phyloP scores from a whole-genome alignment of 2,797 vertebrate species.

The Dipus sagitta region DNA sequence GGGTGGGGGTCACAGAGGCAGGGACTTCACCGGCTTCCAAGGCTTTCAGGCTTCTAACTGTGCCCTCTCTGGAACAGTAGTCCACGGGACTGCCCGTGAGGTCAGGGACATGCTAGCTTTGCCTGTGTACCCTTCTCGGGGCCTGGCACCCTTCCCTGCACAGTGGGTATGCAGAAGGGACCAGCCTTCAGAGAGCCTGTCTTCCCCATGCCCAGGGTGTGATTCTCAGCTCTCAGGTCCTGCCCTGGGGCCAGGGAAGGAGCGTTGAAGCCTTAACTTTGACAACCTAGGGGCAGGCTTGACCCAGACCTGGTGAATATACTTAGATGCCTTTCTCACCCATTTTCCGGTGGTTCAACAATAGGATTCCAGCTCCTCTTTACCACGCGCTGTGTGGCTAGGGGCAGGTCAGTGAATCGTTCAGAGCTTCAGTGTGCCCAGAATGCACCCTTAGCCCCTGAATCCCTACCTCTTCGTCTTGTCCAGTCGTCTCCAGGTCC shows the following conservation, averaged over 20 bases:
- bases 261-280: background rate
- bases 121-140: background rate
- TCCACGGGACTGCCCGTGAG: background rate
- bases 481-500: background rate
- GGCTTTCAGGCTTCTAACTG: background rate
- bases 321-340: background rate
- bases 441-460: background rate
- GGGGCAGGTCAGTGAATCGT: background rate
- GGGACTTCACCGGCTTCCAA: background rate
- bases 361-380: background rate
- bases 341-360: background rate
- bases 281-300: background rate
- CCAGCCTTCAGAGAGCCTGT: background rate
- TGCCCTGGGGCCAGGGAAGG: rapidly evolving
- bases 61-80: background rate
- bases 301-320: background rate
- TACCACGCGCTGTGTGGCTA: background rate
- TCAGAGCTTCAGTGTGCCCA: background rate
- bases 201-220: background rate
- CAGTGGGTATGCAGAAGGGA: background rate
- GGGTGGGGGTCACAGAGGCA: background rate
- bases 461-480: background rate
- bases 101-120: background rate
- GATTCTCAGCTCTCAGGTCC: background rate
- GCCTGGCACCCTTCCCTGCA: background rate